Percentiles rank a stretch among this genome's conserved stretches.
phyloP scores from a whole-genome alignment of 2,797 vertebrate genomes.

The Capromys pilorides region DNA sequence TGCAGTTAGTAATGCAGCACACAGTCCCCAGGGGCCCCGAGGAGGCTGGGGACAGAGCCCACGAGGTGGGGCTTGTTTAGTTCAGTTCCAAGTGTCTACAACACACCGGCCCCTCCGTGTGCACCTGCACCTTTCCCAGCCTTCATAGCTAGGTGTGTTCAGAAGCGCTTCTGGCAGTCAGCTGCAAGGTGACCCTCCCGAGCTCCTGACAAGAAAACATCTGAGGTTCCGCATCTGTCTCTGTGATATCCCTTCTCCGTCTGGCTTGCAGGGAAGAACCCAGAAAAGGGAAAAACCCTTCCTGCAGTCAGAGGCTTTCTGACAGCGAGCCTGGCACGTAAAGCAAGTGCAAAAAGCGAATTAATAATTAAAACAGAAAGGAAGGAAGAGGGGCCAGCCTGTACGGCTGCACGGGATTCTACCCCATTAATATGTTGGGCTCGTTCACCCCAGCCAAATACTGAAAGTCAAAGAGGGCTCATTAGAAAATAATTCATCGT shows the following conservation, averaged over 20 bases:
- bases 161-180: background rate
- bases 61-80: background rate
- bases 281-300: background rate
- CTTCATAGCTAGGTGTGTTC: too few relatives aligned
- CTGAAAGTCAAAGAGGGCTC: slow-evolving; percentile 78
- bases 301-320: background rate
- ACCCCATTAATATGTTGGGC: slow-evolving; percentile 70
- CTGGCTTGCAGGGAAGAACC: background rate
- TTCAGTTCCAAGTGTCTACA: background rate
- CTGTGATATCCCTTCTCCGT: background rate
- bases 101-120: background rate
- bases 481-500: slow-evolving; percentile 84
- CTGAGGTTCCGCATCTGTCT: fast-evolving
- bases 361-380: slow-evolving; percentile 45
- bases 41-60: background rate
- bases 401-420: slow-evolving; percentile 53
- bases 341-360: background rate
- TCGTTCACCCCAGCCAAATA: slow-evolving; percentile 66
- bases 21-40: background rate
- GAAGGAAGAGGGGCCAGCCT: background rate
- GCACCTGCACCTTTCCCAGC: background rate
- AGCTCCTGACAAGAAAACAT: fast-evolving
- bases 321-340: background rate
- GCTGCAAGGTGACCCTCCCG: background rate
- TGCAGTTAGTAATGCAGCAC: fast-evolving